phyloP scores from a whole-genome alignment of 2,797 vertebrate genomes.

The Gobionotothen gibberifrons region DNA sequence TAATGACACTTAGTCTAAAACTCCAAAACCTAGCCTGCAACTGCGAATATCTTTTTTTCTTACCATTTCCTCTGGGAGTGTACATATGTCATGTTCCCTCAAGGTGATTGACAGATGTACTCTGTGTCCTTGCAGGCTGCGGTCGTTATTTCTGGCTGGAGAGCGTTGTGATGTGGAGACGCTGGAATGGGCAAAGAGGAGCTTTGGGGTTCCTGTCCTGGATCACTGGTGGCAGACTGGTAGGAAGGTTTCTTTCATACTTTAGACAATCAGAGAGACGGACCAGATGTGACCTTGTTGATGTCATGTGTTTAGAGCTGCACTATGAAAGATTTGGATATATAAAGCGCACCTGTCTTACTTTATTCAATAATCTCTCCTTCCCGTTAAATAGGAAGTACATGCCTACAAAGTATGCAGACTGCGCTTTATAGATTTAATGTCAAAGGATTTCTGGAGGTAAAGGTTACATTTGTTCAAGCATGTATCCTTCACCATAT shows the following conservation, averaged over 20 bases:
- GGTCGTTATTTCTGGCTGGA: conserved; percentile 91
- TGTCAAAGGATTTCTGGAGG: not conserved
- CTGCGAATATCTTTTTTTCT: not conserved
- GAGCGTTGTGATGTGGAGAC: conserved; percentile 96
- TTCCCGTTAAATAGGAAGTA: not conserved
- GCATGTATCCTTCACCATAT: not conserved
- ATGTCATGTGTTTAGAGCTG: conserved; percentile 3
- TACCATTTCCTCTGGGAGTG: not conserved
- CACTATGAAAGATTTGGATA: not conserved
- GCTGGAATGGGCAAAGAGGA: conserved; percentile 91
- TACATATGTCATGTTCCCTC: not conserved
- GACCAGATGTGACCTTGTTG: not conserved
- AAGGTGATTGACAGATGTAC: conserved; percentile 19
- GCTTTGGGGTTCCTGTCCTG: conserved; percentile 92
- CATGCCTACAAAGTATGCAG: not conserved
- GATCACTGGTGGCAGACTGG: conserved; percentile 99
- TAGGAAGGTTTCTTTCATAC: conserved; percentile 69
- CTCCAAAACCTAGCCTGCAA: not conserved
- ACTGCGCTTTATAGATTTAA: not conserved
- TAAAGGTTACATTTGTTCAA: conserved; percentile 1
- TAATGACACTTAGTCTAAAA: no score
- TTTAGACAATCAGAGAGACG: not conserved
- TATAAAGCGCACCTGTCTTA: not conserved
- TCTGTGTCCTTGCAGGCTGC: conserved; percentile 82
- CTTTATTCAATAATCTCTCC: not conserved